Evolutionary conservation across 2,113 vertebrate species (phyloP).

Genomic region (Aleadryas rufinucha): DNA sequence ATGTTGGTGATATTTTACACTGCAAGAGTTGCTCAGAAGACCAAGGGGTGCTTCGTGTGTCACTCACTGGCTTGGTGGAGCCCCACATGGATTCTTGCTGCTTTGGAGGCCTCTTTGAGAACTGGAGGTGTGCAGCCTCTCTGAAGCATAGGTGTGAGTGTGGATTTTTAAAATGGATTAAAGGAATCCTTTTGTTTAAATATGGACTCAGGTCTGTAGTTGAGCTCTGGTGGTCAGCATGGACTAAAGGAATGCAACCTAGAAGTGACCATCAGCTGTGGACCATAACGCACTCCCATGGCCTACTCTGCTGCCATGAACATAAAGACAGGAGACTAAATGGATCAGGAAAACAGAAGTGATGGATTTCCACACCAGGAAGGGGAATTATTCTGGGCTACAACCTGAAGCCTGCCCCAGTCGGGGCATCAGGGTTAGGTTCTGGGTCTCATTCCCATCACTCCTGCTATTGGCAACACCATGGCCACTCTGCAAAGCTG

Average conservation of each 20-base stretch:
- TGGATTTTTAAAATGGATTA: not conserved
- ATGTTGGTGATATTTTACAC: not conserved
- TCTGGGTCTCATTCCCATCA: not conserved
- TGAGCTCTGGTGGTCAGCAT: not conserved
- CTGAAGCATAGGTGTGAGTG: not conserved
- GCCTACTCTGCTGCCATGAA: not conserved
- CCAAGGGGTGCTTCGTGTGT: not conserved
- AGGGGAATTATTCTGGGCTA: not conserved
- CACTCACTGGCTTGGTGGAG: not conserved
- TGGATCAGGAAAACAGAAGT: not conserved
- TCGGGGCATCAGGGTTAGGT: accelerated
- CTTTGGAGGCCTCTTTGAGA: not conserved
- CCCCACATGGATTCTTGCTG: not conserved
- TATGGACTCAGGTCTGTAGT: accelerated
- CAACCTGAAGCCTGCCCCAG: accelerated
- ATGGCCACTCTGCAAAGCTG: not conserved
- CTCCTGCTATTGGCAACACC: not conserved
- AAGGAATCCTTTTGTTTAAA: not conserved
- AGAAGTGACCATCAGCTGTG: not conserved
- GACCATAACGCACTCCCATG: not conserved
- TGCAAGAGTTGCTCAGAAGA: not conserved
- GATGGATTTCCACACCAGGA: not conserved
- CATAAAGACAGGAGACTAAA: not conserved
- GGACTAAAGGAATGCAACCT: not conserved
- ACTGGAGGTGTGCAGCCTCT: not conserved